Percentiles rank a stretch among this genome's conserved stretches.
These are phyloP conservation scores for Loriculus beryllinus DNA, from an alignment of 2,797 vertebrate genomes.

Conservation along the genomic window DNA sequence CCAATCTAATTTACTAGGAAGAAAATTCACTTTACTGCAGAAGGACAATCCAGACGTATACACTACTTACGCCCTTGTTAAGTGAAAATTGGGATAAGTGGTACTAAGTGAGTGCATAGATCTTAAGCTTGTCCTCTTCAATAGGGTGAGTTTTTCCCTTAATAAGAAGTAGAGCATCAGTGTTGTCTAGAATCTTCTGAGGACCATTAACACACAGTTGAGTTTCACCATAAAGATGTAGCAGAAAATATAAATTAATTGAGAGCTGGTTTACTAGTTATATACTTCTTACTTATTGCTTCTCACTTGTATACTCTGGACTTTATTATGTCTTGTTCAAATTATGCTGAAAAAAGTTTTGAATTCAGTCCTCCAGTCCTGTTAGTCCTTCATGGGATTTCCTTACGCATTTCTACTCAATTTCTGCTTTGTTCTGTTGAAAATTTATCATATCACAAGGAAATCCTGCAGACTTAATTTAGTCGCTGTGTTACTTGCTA, in stretches of 20 bases:
- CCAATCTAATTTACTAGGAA: conserved; percentile 63
- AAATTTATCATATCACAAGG: background rate
- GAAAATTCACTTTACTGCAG: conserved; percentile 64
- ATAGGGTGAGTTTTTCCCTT: conserved; percentile 48
- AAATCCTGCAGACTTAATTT: background rate
- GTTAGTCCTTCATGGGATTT: background rate
- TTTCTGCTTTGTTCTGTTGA: conserved; percentile 14
- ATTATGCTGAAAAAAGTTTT: background rate
- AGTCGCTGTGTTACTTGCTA: background rate
- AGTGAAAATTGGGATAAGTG: conserved; percentile 69
- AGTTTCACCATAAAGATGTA: conserved; percentile 44
- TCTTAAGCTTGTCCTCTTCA: conserved; percentile 61
- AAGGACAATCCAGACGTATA: conserved; percentile 49
- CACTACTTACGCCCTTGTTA: conserved; percentile 61
- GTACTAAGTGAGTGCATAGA: conserved; percentile 63
- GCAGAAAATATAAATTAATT: conserved; percentile 41
- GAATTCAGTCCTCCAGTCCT: background rate
- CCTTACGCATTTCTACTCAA: background rate
- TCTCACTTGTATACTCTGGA: conserved; percentile 5
- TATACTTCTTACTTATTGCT: conserved; percentile 4
- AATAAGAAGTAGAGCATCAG: conserved; percentile 28
- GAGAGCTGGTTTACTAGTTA: conserved; percentile 2
- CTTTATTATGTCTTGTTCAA: background rate
- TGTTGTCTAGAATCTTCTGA: conserved; percentile 31
- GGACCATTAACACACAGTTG: conserved; percentile 26